These are phyloP conservation scores for Botia almorhae DNA, from an alignment of 2,797 vertebrate species.

Conservation along the genomic window DNA sequence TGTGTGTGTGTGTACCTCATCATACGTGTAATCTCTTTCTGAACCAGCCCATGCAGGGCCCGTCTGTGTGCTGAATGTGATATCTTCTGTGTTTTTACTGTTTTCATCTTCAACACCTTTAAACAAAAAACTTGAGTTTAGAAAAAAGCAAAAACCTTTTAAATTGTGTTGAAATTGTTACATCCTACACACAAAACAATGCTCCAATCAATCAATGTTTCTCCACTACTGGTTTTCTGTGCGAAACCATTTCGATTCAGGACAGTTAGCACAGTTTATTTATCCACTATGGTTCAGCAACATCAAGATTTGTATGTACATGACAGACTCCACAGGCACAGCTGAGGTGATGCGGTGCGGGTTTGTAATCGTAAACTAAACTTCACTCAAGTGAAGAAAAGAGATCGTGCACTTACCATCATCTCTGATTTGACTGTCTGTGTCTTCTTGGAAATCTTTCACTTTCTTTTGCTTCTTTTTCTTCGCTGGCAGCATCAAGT, in stretches of 20 bases:
- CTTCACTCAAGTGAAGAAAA: not conserved
- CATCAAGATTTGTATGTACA: too few species aligned
- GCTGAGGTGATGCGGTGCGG: too few species aligned
- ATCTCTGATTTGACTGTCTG: constrained; percentile 81
- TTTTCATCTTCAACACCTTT: constrained; percentile 75
- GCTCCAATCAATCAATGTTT: too few species aligned
- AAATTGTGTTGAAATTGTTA: too few species aligned
- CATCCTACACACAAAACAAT: too few species aligned
- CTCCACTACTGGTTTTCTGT: too few species aligned
- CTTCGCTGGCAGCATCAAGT: constrained; percentile 83
- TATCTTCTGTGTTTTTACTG: constrained; percentile 85
- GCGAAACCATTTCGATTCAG: too few species aligned
- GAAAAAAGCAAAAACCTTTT: too few species aligned
- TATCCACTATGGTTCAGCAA: too few species aligned
- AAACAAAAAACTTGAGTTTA: constrained; percentile 6
- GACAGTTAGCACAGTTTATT: too few species aligned
- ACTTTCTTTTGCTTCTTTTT: constrained; percentile 86
- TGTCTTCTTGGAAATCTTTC: constrained; percentile 82
- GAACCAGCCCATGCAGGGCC: constrained; percentile 88
- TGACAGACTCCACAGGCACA: too few species aligned
- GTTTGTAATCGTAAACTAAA: too few species aligned
- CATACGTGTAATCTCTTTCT: constrained; percentile 89
- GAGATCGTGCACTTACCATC: constrained; percentile 59
- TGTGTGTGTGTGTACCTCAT: constrained; percentile 77
- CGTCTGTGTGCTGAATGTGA: constrained; percentile 84